Base-by-base conservation (phyloP, 2,797 vertebrate species). In the Echiichthys vipera region DNA sequence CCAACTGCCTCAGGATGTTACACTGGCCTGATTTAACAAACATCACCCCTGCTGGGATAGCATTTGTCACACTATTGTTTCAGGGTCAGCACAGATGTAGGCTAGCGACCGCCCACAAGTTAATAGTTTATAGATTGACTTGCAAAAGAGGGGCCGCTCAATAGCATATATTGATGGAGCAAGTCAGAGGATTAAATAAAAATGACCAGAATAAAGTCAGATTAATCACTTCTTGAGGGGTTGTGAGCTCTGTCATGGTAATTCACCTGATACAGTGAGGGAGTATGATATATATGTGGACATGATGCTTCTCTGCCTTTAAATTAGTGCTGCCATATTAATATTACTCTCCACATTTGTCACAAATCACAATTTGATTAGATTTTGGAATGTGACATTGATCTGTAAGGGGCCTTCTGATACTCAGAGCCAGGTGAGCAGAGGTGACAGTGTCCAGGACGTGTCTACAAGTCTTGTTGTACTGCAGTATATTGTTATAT, bases 21-120 rank as follows among this genome's bases (percentile, higher is more conserved):
- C 80, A 87, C 81, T 81, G 84, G 85, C 84, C 87, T 79, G 73
- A 32, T 89, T 88, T 65, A 55, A 59, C 53, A 45, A 54, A 47
- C 73, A 74, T 27, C 58, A 50, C 36, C 49, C 57, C 29, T 70
- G 78, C 65, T 49, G 42, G 59, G 57, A 64, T 20, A 51, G 56
- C 36, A 59, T 81, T 75, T 63, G 68, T 78, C 74, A 77, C 82
- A 49, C 40, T 42, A 15, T 42, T 78, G 53, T 68, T 71, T 68
- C 4, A 64, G 59, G 85, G 73, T 76, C 80, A 86, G 61, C 61
- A 46, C 78, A 62, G 66, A 82, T 80, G 51, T 27, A 66, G 62
- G 67, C 3, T 24, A 7, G 43, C 34, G 55, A 57, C 65, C 46
- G 55, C 34, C n/a, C 51, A 63, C 43, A 7, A 27, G 63, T 22